These are phyloP conservation scores for Pteronura brasiliensis DNA, from an alignment of 2,113 vertebrate species.

Conservation along the genomic window DNA sequence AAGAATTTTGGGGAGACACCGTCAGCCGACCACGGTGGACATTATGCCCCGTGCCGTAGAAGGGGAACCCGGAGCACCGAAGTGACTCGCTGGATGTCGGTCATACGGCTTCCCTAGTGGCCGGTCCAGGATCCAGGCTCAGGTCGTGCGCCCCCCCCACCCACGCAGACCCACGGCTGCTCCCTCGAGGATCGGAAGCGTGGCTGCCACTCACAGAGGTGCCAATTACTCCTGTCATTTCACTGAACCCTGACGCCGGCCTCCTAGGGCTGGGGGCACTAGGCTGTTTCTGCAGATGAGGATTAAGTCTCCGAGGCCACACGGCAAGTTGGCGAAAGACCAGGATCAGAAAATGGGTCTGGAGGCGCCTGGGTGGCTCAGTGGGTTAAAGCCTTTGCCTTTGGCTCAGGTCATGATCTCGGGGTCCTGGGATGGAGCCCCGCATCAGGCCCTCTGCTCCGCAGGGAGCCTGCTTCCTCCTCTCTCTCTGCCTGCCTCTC, in stretches of 20 bases:
- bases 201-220: accelerated
- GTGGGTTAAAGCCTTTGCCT: too few species aligned
- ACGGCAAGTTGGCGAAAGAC: not conserved
- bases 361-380: too few species aligned
- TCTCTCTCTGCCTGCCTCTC: too few species aligned
- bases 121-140: not conserved
- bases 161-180: accelerated
- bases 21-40: not conserved
- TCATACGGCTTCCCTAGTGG: accelerated
- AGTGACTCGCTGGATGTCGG: not conserved
- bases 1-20: not conserved
- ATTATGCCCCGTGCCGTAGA: not conserved
- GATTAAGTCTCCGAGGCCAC: not conserved
- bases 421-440: too few species aligned
- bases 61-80: not conserved
- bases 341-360: not conserved
- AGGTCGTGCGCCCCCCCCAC: accelerated
- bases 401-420: too few species aligned
- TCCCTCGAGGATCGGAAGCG: not conserved
- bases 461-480: too few species aligned
- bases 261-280: not conserved
- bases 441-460: too few species aligned
- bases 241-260: accelerated
- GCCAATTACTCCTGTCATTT: accelerated
- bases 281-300: accelerated